These are phyloP conservation scores for Paramormyrops hopkinsi DNA, from an alignment of 2,797 vertebrate genomes.

Conservation along the genomic window DNA sequence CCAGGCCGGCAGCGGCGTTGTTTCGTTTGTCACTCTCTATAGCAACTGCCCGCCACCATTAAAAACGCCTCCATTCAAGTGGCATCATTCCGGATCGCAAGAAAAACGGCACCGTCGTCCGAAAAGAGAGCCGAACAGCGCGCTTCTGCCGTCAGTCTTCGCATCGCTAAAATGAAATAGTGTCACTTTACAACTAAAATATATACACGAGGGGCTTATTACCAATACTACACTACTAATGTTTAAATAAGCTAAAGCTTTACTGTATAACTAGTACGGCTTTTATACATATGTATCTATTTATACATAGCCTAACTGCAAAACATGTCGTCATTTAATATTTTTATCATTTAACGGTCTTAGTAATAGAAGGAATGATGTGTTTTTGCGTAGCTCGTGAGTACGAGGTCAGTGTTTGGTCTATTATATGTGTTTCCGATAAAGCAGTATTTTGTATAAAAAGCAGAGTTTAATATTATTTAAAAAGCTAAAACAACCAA, in stretches of 20 bases:
- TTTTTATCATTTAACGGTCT: neutral
- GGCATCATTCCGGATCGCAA: constrained; percentile 59
- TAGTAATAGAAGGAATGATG: neutral
- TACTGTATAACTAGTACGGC: neutral
- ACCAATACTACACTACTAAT: neutral
- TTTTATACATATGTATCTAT: neutral
- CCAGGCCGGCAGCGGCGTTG: constrained; percentile 69
- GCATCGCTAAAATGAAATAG: neutral
- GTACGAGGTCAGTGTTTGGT: neutral
- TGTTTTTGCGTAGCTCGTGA: neutral
- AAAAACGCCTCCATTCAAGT: constrained; percentile 91
- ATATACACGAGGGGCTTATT: neutral
- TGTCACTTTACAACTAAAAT: neutral
- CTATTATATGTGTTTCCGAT: neutral
- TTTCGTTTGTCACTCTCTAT: constrained; percentile 86
- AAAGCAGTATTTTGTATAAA: neutral
- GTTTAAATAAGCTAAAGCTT: neutral
- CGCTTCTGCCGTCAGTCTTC: neutral
- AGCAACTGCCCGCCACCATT: constrained; percentile 81
- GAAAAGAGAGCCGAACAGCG: neutral
- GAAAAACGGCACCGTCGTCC: constrained; percentile 57
- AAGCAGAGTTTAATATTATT: neutral
- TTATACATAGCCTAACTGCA: neutral
- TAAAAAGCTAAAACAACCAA: neutral
- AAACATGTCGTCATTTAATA: neutral